These are phyloP conservation scores for Lytechinus variegatus DNA, from an alignment of 35 echinoderm and acorn worm species.

Conservation along the genomic window DNA sequence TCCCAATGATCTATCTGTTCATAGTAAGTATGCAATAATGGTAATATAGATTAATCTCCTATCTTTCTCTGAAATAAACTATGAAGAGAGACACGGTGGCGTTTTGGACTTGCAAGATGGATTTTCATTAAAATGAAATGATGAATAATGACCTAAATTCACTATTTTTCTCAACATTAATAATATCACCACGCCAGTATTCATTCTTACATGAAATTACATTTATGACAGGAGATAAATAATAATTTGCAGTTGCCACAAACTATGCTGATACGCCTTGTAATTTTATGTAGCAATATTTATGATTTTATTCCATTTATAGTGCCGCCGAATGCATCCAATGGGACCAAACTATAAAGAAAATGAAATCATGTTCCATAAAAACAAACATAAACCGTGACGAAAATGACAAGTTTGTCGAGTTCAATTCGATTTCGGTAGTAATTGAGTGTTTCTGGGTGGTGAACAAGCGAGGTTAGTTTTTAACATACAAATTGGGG, in stretches of 20 bases:
- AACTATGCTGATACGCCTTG: background rate
- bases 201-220: background rate
- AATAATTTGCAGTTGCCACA: background rate
- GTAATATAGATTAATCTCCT: too few species aligned
- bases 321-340: background rate
- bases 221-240: background rate
- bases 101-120: too few species aligned
- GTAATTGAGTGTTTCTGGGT: conserved; percentile 18
- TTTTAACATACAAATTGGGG: conserved; percentile 19
- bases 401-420: background rate
- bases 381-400: background rate
- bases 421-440: background rate
- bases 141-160: background rate
- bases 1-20: too few species aligned
- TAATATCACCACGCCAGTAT: background rate
- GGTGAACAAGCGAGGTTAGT: background rate
- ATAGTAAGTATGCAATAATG: too few species aligned
- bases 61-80: too few species aligned
- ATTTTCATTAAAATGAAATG: too few species aligned
- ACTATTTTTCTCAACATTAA: background rate
- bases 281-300: background rate
- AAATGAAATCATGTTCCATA: background rate
- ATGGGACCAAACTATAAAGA: background rate
- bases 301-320: background rate
- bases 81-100: too few species aligned